These are phyloP conservation scores for Mythimna loreyi DNA, from an alignment of 2,888 invertebrate genomes.

Conservation along the genomic window DNA sequence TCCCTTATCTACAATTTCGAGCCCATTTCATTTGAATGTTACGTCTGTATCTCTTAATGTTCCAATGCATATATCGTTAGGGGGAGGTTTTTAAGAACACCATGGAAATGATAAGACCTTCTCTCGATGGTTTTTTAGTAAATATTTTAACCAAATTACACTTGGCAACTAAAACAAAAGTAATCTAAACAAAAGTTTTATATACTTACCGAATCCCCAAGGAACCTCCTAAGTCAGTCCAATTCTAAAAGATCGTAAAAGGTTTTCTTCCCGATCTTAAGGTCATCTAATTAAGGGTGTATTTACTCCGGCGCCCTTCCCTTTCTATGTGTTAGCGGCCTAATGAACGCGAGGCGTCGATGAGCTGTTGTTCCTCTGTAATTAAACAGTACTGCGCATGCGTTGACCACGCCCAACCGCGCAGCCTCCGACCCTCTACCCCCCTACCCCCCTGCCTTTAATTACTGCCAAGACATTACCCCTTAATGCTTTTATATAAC, in stretches of 20 bases:
- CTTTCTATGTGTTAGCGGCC: constrained; percentile 72
- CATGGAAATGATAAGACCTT: constrained; percentile 32
- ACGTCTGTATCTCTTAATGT: constrained; percentile 77
- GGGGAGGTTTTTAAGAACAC: constrained; percentile 49
- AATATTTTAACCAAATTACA: background rate
- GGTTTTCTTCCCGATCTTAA: constrained; percentile 54
- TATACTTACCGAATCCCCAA: constrained; percentile 23
- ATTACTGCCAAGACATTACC: constrained; percentile 90
- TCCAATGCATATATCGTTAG: constrained; percentile 58
- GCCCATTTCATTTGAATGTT: constrained; percentile 88
- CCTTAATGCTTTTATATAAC: constrained; percentile 85
- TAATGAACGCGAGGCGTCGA: constrained; percentile 88
- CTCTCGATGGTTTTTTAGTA: background rate
- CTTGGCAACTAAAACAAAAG: constrained; percentile 5
- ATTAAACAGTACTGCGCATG: constrained; percentile 87
- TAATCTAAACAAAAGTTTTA: constrained; percentile 14
- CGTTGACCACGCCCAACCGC: constrained; percentile 87
- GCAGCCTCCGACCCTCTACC: constrained; percentile 82
- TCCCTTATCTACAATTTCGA: constrained; percentile 87
- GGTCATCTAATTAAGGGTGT: constrained; percentile 66
- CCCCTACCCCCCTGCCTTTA: constrained; percentile 74
- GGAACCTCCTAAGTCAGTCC: constrained; percentile 35
- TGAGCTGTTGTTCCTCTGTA: constrained; percentile 85
- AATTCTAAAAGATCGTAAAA: constrained; percentile 28
- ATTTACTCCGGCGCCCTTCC: constrained; percentile 64